Conservation (phyloP, 2,797 vertebrate genomes). For the Crax fasciolata region DNA sequence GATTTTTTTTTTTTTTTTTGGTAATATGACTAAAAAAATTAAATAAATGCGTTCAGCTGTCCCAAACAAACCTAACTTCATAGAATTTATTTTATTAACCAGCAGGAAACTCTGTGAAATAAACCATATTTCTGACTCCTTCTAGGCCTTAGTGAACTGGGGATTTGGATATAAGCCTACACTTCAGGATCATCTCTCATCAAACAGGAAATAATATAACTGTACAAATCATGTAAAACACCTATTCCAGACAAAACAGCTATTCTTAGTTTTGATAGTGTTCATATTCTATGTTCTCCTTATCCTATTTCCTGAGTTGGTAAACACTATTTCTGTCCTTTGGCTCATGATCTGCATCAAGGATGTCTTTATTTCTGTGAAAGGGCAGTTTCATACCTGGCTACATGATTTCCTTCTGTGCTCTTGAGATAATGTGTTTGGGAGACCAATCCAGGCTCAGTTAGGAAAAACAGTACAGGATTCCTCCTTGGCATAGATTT, state of each 20-base stretch:
- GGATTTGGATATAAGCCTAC: constrained; percentile 24
- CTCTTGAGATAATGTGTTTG: background rate
- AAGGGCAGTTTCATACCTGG: background rate
- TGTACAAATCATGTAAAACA: constrained; percentile 29
- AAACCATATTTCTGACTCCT: constrained; percentile 27
- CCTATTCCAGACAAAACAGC: constrained; percentile 51
- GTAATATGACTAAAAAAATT: background rate
- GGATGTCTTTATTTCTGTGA: background rate
- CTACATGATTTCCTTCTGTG: background rate
- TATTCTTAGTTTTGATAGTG: constrained; percentile 41
- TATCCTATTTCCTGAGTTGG: background rate
- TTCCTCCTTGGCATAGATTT: constrained; percentile 40
- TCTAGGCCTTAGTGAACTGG: background rate
- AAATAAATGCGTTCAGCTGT: no score
- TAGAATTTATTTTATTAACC: constrained; percentile 25
- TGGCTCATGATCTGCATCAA: background rate
- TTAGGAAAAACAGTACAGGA: background rate
- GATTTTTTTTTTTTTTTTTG: background rate
- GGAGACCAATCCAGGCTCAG: background rate
- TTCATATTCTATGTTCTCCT: background rate
- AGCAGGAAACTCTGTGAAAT: background rate
- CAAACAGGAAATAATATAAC: constrained; percentile 50
- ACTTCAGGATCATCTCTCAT: background rate
- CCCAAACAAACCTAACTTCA: background rate
- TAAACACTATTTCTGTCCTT: constrained; percentile 4